Base-by-base conservation (phyloP, 2,113 vertebrate genomes). In the Clinocottus analis region DNA sequence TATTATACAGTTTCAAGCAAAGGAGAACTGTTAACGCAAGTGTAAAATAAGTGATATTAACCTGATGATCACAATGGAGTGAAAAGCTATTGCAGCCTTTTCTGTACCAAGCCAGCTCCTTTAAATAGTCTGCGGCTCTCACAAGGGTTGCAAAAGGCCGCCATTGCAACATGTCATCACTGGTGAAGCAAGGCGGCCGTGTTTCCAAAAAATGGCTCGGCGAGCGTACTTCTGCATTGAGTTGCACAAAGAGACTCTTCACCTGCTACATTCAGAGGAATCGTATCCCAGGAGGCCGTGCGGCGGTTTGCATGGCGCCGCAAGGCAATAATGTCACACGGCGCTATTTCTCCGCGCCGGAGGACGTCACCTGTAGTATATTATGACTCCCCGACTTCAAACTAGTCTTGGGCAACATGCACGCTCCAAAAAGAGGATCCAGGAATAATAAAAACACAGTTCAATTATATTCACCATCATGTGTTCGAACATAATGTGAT, bases 371-470 rank as follows among this genome's bases (percentile, higher is more conserved):
- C 73, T 82, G 82, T 72, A 33, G 63, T 87, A 67, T 61, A 67
- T 87, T 78, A 84, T 66, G 74, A 74, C 64, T 80, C 51, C 68
- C 55, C 41, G 75, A 91, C 89, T 11, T 68, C 7, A 41, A 53
- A 62, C 37, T 13, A 62, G 5, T 16, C 35, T 11, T 31, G 12
- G 5, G 23, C 60, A 4, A 10, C 4, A 37, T 37, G 35, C 35
- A 75, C 35, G 29, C 12, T 41, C 19, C 6, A 8, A 13, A 63
- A 49, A 25, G 2, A 25, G 5, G 17, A 74, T 49, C 13, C 6
- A 72, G 3, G 56, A 17, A 25, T 53, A 21, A n/a, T 19, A 55
- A 41, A 55, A 31, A 14, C 25, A 3, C 19, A 72, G 19, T 31
- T 5, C 14, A 10, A 51, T 63, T 5, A 25, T 63, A 35, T 39